Evolutionary conservation across 2,113 vertebrate species (phyloP).

Genomic region (human (Homo sapiens)): GRCh38 chr16:54963501-54964000

Average conservation of each 20-base stretch:
- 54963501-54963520: slow-evolving; percentile 89
- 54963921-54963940: neutral
- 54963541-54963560: slow-evolving; percentile 80
- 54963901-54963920: neutral
- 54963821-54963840: neutral
- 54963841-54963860: too few relatives aligned
- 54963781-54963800: slow-evolving; percentile 77
- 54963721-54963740: slow-evolving; percentile 95
- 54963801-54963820: neutral
- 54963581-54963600: slow-evolving; percentile 86
- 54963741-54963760: slow-evolving; percentile 90
- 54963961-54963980: neutral
- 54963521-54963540: slow-evolving; percentile 96
- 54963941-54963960: neutral
- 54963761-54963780: slow-evolving; percentile 84
- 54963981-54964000: neutral
- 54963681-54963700: slow-evolving; percentile 89
- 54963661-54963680: slow-evolving; percentile 96
- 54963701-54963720: slow-evolving; percentile 92
- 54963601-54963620: slow-evolving; percentile 93
- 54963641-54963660: slow-evolving; percentile 94
- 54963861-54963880: neutral
- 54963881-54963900: neutral
- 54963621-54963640: slow-evolving; percentile 87
- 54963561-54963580: slow-evolving; percentile 85